Conservation (phyloP, 2,113 vertebrate species). For the Acrocephalus arundinaceus region DNA sequence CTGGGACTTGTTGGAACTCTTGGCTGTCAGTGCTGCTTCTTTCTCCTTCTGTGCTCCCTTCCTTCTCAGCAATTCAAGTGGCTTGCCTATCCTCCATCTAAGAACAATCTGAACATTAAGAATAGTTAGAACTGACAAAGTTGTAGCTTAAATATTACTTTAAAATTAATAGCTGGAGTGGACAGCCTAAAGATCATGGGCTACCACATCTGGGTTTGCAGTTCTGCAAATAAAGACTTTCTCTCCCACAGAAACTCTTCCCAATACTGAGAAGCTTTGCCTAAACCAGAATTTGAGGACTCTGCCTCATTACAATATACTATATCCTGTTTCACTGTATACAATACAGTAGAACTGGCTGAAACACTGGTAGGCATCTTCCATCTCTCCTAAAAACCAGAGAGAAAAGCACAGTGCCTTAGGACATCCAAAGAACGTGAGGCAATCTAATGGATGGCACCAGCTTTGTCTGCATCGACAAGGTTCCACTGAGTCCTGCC, state of each 20-base stretch:
- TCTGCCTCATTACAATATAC: background rate
- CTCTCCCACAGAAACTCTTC: background rate
- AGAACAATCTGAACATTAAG: background rate
- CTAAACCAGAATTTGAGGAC: background rate
- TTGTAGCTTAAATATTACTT: background rate
- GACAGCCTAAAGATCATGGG: background rate
- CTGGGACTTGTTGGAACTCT: background rate
- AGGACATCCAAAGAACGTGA: background rate
- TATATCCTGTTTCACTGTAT: background rate
- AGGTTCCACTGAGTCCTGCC: rapidly evolving
- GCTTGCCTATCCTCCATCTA: background rate
- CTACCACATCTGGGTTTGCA: background rate
- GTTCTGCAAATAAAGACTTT: background rate
- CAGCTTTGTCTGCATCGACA: background rate
- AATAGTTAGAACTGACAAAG: background rate
- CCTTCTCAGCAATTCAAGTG: background rate
- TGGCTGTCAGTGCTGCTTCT: background rate
- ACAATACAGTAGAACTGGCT: background rate
- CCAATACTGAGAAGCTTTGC: background rate
- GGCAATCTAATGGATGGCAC: background rate
- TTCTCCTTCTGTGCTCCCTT: background rate
- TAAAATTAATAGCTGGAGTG: background rate
- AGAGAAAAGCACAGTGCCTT: background rate
- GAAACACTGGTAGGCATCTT: background rate
- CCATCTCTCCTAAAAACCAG: background rate